These are phyloP conservation scores for Cherax destructor DNA, from an alignment of 1,140 invertebrate genomes.

Conservation along the genomic window DNA sequence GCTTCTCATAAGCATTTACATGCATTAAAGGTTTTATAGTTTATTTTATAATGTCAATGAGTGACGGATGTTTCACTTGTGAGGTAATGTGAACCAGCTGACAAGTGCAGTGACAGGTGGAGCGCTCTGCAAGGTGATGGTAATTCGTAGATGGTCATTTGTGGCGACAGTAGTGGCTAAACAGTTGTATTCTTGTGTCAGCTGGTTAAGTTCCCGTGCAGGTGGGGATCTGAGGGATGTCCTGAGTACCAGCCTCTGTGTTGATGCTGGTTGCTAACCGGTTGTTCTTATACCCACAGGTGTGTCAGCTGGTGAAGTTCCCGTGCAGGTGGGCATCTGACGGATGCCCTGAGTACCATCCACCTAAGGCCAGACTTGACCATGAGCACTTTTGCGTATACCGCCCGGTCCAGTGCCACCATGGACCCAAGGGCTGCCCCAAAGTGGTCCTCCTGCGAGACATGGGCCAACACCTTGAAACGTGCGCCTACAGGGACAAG, in stretches of 20 bases:
- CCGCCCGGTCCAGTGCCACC: conserved; percentile 65
- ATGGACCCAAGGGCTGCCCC: conserved; percentile 57
- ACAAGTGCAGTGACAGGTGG: too few relatives aligned
- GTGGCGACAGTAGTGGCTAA: too few relatives aligned
- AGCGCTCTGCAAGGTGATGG: too few relatives aligned
- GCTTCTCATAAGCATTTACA: too few relatives aligned
- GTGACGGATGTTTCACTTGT: too few relatives aligned
- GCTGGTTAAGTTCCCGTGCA: conserved; percentile 63
- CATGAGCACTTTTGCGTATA: conserved; percentile 64
- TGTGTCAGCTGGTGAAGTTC: conserved; percentile 66
- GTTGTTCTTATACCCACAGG: conserved; percentile 23
- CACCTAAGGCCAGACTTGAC: conserved; percentile 39
- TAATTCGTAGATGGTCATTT: too few relatives aligned
- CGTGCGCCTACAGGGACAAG: conserved; percentile 46
- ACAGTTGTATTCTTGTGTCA: too few relatives aligned
- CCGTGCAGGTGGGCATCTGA: conserved; percentile 47
- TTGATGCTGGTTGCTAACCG: too few relatives aligned
- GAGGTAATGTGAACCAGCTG: too few relatives aligned
- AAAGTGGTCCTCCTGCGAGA: conserved; percentile 46
- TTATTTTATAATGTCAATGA: too few relatives aligned
- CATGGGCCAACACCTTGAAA: conserved; percentile 54
- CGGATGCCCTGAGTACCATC: conserved; percentile 49
- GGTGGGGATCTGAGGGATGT: conserved; percentile 38
- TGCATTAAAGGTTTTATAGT: too few relatives aligned
- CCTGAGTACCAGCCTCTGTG: conserved; percentile 21